Percentiles rank a stretch among this genome's conserved stretches.
Conservation (phyloP, 2,113 vertebrate genomes). For the Poeciliopsis occidentalis region DNA sequence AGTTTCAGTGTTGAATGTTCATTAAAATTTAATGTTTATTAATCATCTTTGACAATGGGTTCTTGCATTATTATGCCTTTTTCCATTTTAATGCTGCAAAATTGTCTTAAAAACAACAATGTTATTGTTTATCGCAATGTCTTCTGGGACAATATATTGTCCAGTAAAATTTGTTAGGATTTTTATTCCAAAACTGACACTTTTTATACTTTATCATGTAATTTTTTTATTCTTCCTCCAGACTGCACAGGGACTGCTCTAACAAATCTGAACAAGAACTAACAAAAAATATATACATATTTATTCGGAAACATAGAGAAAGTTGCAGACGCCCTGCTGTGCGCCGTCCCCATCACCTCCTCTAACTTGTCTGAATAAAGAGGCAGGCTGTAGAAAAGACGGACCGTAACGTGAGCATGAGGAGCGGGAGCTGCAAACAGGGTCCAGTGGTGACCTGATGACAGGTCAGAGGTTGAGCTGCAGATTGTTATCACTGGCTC, state of each 20-base stretch:
- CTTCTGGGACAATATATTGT: too few relatives aligned
- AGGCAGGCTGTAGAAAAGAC: constrained; percentile 23
- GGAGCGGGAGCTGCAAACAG: constrained; percentile 70
- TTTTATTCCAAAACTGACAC: too few relatives aligned
- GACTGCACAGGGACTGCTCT: not conserved
- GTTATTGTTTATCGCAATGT: too few relatives aligned
- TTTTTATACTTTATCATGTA: too few relatives aligned
- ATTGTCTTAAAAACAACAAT: too few relatives aligned
- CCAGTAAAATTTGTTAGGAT: too few relatives aligned
- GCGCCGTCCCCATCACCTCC: constrained; percentile 11
- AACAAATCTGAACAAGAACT: not conserved
- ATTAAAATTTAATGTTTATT: too few relatives aligned
- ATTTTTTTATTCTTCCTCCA: too few relatives aligned
- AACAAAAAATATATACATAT: not conserved
- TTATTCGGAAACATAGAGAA: not conserved
- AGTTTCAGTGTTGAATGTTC: too few relatives aligned
- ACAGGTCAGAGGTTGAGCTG: constrained; percentile 81
- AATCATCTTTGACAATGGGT: too few relatives aligned
- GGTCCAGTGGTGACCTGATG: constrained; percentile 75
- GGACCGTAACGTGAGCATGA: constrained; percentile 72
- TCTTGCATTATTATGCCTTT: too few relatives aligned
- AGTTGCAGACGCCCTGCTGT: not conserved
- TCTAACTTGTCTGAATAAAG: constrained; percentile 2
- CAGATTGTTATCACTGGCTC: constrained; percentile 83
- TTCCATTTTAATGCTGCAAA: too few relatives aligned